These are phyloP conservation scores for Aphelocoma californica DNA, from an alignment of 2,797 vertebrate species.

Conservation along the genomic window DNA sequence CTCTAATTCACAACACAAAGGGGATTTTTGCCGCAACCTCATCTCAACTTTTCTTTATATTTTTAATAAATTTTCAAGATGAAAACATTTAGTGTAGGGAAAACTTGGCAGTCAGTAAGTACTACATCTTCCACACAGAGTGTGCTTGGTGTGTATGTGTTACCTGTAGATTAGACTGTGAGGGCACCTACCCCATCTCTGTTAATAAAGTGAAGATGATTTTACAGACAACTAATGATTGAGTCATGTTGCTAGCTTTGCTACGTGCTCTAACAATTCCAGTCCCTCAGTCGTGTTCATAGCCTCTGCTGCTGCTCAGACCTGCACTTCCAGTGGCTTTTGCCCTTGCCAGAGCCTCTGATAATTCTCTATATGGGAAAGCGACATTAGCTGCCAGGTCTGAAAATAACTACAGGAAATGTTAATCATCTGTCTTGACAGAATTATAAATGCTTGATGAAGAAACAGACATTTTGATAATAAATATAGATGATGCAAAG, in stretches of 20 bases:
- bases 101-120: background rate
- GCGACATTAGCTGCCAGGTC: background rate
- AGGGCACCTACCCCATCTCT: background rate
- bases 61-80: background rate
- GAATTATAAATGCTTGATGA: constrained; percentile 59
- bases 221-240: background rate
- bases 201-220: background rate
- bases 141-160: background rate
- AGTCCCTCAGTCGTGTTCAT: background rate
- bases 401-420: constrained; percentile 53
- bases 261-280: background rate
- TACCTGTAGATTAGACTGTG: background rate
- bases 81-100: background rate
- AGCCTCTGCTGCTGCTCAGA: background rate
- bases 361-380: background rate
- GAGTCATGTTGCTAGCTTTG: background rate
- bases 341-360: background rate
- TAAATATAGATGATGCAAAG: constrained; percentile 28
- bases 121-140: background rate
- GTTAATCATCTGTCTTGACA: constrained; percentile 35
- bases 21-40: background rate
- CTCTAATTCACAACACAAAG: background rate
- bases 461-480: constrained; percentile 43
- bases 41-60: background rate
- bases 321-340: background rate